Percentiles rank a stretch among this genome's conserved stretches.
Conservation (phyloP, 2,113 vertebrate species). For the Noctilio leporinus region DNA sequence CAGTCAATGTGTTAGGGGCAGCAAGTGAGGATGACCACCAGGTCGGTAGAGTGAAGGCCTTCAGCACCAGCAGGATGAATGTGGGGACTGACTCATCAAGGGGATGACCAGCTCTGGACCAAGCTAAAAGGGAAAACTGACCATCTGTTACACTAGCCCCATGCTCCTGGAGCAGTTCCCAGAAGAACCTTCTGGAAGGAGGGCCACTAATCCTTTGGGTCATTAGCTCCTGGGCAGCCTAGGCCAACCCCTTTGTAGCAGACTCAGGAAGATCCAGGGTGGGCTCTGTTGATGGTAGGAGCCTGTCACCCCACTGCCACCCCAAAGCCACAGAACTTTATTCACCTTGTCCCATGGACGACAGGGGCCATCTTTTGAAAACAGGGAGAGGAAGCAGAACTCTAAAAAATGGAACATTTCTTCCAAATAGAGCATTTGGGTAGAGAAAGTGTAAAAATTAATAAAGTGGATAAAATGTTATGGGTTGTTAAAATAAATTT, state of each 20-base stretch:
- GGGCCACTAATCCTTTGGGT: background rate
- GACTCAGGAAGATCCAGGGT: background rate
- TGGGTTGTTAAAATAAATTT: background rate
- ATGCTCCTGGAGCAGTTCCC: background rate
- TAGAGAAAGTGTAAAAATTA: background rate
- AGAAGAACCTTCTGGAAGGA: background rate
- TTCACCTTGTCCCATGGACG: background rate
- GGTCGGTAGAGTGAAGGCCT: background rate
- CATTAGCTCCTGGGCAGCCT: background rate
- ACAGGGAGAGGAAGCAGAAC: background rate
- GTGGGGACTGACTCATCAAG: background rate
- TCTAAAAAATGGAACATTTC: background rate
- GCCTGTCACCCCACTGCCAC: background rate
- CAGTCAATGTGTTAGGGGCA: background rate
- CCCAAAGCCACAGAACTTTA: background rate
- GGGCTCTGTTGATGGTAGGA: background rate
- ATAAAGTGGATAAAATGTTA: background rate
- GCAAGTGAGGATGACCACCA: background rate
- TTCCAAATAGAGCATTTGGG: background rate
- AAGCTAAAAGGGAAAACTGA: background rate
- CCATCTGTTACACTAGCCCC: background rate
- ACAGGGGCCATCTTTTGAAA: background rate
- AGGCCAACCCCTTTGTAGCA: background rate
- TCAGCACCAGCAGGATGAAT: background rate
- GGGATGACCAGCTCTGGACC: background rate